phyloP scores from a whole-genome alignment of 2,113 vertebrate species.

The Aphelocoma coerulescens region DNA sequence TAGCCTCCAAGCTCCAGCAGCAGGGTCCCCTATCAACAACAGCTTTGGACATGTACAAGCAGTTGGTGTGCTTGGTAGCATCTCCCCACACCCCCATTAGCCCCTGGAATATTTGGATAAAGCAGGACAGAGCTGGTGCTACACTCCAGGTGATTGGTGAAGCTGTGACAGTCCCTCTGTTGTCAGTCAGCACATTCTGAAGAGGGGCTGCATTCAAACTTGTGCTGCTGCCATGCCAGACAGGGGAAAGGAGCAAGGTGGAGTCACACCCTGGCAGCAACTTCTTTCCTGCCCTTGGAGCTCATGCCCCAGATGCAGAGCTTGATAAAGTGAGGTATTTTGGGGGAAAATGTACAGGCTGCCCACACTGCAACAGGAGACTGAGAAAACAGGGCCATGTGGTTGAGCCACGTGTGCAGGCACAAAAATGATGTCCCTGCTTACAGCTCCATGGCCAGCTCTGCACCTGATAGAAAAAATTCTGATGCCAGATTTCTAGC shows the following conservation, averaged over 20 bases:
- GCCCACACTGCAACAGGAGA: background rate
- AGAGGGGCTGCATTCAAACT: background rate
- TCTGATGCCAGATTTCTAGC: background rate
- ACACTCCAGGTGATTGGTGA: background rate
- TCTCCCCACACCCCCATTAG: background rate
- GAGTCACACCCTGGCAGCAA: background rate
- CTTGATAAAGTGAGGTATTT: background rate
- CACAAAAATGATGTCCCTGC: background rate
- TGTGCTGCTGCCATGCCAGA: background rate
- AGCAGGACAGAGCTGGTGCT: background rate
- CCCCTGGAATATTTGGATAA: background rate
- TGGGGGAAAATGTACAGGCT: fast-evolving
- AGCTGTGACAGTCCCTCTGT: background rate
- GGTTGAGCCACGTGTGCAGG: fast-evolving
- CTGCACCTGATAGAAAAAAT: background rate
- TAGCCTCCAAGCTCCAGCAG: background rate
- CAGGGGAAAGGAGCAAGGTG: background rate
- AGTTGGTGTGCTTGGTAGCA: background rate
- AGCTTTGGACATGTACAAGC: background rate
- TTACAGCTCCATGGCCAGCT: background rate
- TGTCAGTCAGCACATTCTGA: background rate
- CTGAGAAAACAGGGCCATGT: background rate
- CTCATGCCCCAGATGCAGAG: background rate
- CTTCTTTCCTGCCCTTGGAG: background rate
- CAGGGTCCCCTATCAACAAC: background rate